phyloP scores from a whole-genome alignment of 2,888 invertebrate genomes.

The Cyaniris semiargus region DNA sequence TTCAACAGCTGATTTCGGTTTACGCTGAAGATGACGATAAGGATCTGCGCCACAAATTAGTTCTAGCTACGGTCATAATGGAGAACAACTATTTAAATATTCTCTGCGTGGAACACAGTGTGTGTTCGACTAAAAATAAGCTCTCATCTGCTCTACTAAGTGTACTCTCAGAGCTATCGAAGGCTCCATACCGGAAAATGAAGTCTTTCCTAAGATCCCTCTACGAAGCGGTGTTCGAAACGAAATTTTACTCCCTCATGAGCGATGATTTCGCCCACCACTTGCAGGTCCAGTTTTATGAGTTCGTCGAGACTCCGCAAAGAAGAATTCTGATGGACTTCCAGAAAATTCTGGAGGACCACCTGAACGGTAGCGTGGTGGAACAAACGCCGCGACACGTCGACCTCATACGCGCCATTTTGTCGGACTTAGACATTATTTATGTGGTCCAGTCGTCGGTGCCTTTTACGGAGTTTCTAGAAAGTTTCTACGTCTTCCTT shows the following conservation, averaged over 20 bases:
- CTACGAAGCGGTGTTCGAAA: slow-evolving; percentile 46
- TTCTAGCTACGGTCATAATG: slow-evolving; percentile 50
- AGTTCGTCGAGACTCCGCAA: slow-evolving; percentile 51
- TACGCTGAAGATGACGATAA: slow-evolving; percentile 45
- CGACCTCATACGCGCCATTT: slow-evolving; percentile 53
- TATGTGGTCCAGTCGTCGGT: slow-evolving; percentile 50
- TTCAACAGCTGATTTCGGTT: slow-evolving; percentile 50
- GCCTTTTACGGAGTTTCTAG: slow-evolving; percentile 54
- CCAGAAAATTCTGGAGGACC: slow-evolving; percentile 51
- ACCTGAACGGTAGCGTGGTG: slow-evolving; percentile 43
- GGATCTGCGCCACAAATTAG: slow-evolving; percentile 41
- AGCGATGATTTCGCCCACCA: slow-evolving; percentile 51
- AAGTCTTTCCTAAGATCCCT: slow-evolving; percentile 49
- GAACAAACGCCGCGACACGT: slow-evolving; percentile 42
- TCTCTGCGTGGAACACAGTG: slow-evolving; percentile 52
- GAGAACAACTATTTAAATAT: slow-evolving; percentile 54
- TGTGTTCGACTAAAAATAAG: slow-evolving; percentile 53
- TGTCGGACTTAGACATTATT: slow-evolving; percentile 64
- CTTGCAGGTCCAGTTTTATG: slow-evolving; percentile 59
- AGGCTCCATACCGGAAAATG: slow-evolving; percentile 47
- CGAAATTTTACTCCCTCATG: slow-evolving; percentile 51
- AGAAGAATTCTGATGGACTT: slow-evolving; percentile 53
- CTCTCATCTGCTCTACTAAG: slow-evolving; percentile 52
- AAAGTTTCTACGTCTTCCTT: not conserved
- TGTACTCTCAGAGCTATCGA: slow-evolving; percentile 49